These are phyloP conservation scores for Ornithoptera priamus DNA, from an alignment of 2,888 invertebrate genomes.

Conservation along the genomic window DNA sequence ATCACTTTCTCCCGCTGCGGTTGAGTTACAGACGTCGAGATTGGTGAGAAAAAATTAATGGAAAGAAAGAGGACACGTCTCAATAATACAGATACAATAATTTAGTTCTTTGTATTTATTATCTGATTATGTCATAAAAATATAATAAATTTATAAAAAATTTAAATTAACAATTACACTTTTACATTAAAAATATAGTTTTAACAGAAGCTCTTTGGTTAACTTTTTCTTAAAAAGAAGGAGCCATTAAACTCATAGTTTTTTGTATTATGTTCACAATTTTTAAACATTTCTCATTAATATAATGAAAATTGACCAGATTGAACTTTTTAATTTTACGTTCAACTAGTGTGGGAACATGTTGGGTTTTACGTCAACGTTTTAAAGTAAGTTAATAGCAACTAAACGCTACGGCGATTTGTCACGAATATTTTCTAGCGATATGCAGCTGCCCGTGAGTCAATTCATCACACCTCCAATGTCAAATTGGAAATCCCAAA, in stretches of 20 bases:
- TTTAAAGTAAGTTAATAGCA: neutral
- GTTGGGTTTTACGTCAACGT: neutral
- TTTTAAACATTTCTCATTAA: too few species aligned
- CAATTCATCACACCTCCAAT: slow-evolving; percentile 15
- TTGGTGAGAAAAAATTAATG: neutral
- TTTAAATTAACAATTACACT: too few species aligned
- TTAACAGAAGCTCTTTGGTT: too few species aligned
- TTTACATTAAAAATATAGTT: too few species aligned
- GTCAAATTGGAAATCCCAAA: slow-evolving; percentile 17
- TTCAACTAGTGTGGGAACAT: neutral
- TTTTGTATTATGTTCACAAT: too few species aligned
- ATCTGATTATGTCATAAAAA: too few species aligned
- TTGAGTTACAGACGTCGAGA: slow-evolving; percentile 5
- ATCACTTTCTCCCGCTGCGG: slow-evolving; percentile 27
- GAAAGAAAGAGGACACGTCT: slow-evolving; percentile 3
- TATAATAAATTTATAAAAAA: too few species aligned
- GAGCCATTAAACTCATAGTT: too few species aligned
- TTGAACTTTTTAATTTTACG: too few species aligned
- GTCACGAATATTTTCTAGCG: slow-evolving; percentile 17
- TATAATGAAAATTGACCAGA: too few species aligned
- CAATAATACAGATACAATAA: neutral
- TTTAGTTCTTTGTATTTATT: too few species aligned
- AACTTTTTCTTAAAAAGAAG: too few species aligned
- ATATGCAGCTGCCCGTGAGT: slow-evolving; percentile 14
- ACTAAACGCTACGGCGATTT: slow-evolving; percentile 12